Evolutionary conservation across 2,888 invertebrate genomes (phyloP).

Genomic region (Ypsolopha scabrella): DNA sequence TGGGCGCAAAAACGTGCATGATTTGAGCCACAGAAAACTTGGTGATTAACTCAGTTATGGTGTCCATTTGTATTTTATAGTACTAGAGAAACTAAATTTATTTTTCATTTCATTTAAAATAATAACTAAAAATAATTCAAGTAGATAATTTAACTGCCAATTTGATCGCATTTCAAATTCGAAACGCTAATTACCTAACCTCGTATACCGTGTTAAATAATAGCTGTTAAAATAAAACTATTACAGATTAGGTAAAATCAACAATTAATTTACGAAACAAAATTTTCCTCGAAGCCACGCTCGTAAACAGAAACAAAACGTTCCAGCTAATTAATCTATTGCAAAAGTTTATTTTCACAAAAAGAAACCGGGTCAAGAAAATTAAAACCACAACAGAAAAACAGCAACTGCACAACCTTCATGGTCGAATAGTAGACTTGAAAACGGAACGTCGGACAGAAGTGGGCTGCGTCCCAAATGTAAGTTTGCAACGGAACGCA

Average conservation of each 20-base stretch:
- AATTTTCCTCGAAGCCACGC: neutral
- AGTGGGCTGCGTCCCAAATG: conserved; percentile 40
- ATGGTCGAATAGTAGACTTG: conserved; percentile 12
- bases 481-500: conserved; percentile 19
- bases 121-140: no score
- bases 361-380: conserved; percentile 59
- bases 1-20: neutral
- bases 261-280: neutral
- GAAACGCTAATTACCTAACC: no score
- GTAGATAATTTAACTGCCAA: no score
- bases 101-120: no score
- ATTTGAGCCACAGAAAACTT: neutral
- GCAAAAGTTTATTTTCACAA: conserved; percentile 44
- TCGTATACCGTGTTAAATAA: neutral
- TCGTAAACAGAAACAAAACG: conserved; percentile 1
- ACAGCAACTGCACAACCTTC: conserved; percentile 35
- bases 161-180: no score
- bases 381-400: conserved; percentile 47
- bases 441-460: conserved; percentile 26
- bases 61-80: no score
- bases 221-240: neutral
- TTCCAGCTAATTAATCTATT: conserved; percentile 41
- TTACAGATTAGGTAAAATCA: neutral
- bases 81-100: no score
- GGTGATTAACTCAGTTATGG: neutral